These are phyloP conservation scores for Enteromius afrohamiltoni DNA, from an alignment of 2,797 vertebrate species.

Conservation along the genomic window DNA sequence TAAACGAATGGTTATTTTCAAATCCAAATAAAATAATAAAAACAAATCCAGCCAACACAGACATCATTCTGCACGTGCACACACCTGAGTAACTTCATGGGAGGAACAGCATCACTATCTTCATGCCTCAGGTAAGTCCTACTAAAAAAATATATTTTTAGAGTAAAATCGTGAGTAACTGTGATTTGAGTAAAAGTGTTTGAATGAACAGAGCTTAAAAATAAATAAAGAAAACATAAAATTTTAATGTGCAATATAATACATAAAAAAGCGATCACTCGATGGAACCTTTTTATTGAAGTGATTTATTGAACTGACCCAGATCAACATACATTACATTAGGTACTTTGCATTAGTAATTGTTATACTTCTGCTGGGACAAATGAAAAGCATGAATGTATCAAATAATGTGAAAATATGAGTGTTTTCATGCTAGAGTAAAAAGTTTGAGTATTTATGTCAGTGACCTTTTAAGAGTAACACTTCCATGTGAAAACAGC, in stretches of 20 bases:
- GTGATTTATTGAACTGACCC: conserved; percentile 1
- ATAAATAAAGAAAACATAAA: background rate
- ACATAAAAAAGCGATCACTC: background rate
- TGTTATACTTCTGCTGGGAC: background rate
- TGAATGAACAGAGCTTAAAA: background rate
- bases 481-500: background rate
- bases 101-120: too few relatives aligned
- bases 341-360: conserved; percentile 7
- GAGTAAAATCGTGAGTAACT: too few relatives aligned
- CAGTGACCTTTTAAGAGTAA: background rate
- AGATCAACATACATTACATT: background rate
- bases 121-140: too few relatives aligned
- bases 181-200: background rate
- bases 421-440: conserved; percentile 13
- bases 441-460: background rate
- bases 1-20: too few relatives aligned
- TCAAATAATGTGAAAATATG: background rate
- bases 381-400: background rate
- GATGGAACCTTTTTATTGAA: background rate
- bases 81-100: too few relatives aligned
- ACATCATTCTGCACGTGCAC: too few relatives aligned
- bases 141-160: too few relatives aligned
- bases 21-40: too few relatives aligned
- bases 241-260: background rate
- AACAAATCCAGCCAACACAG: too few relatives aligned